Evolutionary conservation across 1,140 invertebrate species (phyloP).

Genomic region (Lepidurus arcticus): DNA sequence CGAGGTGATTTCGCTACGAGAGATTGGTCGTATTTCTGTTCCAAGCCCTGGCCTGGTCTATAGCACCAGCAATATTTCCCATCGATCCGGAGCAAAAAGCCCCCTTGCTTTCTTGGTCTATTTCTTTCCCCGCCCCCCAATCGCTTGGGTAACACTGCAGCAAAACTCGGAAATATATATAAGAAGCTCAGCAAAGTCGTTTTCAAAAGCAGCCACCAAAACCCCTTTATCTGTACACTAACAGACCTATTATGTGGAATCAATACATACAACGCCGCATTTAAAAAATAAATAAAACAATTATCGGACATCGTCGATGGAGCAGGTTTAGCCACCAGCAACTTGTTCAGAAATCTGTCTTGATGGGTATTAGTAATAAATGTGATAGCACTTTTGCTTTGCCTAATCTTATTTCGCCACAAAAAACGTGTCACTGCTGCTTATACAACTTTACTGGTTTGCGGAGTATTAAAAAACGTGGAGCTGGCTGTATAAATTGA

Average conservation of each 20-base stretch:
- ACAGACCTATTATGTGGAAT: constrained; percentile 8
- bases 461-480: too few relatives aligned
- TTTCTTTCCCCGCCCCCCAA: neutral
- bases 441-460: too few relatives aligned
- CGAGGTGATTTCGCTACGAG: neutral
- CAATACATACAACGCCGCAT: neutral
- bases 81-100: constrained; percentile 4
- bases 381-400: too few relatives aligned
- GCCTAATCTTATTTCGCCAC: too few relatives aligned
- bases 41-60: neutral
- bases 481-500: too few relatives aligned
- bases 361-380: too few relatives aligned
- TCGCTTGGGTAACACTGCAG: neutral
- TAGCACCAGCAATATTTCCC: neutral
- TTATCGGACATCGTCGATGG: too few relatives aligned
- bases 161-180: neutral
- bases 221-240: constrained; percentile 10
- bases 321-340: too few relatives aligned
- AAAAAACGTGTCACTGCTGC: too few relatives aligned
- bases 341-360: too few relatives aligned
- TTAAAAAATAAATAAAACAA: neutral
- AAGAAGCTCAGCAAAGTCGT: constrained; percentile 12
- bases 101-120: neutral
- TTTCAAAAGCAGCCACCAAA: neutral
- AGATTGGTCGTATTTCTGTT: constrained; percentile 22